phyloP scores from a whole-genome alignment of 2,113 vertebrate genomes.

The Emydocephalus ijimae region DNA sequence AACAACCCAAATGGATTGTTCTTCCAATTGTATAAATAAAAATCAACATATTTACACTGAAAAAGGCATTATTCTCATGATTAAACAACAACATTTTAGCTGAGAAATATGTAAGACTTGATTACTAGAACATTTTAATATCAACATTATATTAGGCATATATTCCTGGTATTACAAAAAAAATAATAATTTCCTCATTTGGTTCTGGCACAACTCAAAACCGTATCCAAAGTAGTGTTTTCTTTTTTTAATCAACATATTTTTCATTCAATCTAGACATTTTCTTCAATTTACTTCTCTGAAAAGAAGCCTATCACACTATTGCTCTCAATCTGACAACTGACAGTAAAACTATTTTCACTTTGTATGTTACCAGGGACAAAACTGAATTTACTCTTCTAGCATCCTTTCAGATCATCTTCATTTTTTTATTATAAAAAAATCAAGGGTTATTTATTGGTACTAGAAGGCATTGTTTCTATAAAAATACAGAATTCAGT shows the following conservation, averaged over 20 bases:
- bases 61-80: conserved; percentile 65
- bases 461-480: conserved; percentile 57
- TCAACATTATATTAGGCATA: conserved; percentile 58
- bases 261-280: conserved; percentile 47
- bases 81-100: conserved; percentile 66
- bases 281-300: conserved; percentile 49
- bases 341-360: conserved; percentile 58
- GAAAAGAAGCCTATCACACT: conserved; percentile 57
- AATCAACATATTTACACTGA: conserved; percentile 80
- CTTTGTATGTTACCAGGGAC: conserved; percentile 55
- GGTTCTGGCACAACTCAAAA: conserved; percentile 56
- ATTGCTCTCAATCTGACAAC: conserved; percentile 53
- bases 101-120: conserved; percentile 58
- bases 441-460: conserved; percentile 55
- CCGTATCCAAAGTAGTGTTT: conserved; percentile 25
- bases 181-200: conserved; percentile 53
- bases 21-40: conserved; percentile 90
- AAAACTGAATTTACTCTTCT: conserved; percentile 46
- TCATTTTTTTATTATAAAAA: conserved; percentile 49
- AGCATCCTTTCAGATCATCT: conserved; percentile 51
- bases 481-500: conserved; percentile 74
- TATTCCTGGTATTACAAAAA: conserved; percentile 56
- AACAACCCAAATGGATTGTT: conserved; percentile 98
- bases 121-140: conserved; percentile 56
- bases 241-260: conserved; percentile 44